Evolutionary conservation across 64 coral and sea anemone genomes (phyloP).

Genomic region (Pachyseris speciosa): DNA sequence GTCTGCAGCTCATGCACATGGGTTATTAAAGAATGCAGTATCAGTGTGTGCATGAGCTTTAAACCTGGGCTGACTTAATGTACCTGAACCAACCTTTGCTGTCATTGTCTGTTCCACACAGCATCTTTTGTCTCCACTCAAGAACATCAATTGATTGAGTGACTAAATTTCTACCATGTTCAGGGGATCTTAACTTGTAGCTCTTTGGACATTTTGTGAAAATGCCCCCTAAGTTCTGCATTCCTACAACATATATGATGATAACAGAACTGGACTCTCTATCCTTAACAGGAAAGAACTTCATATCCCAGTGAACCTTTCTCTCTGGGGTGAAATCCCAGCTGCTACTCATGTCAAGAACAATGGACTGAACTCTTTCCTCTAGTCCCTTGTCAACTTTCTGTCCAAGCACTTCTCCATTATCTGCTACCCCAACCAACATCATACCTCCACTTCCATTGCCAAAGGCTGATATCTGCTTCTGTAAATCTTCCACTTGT

Average conservation of each 20-base stretch:
- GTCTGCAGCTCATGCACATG: too few relatives aligned
- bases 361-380: neutral
- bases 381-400: neutral
- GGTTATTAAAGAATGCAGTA: too few relatives aligned
- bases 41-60: too few relatives aligned
- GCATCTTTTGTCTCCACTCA: neutral
- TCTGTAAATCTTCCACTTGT: neutral
- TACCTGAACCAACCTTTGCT: conserved; percentile 4
- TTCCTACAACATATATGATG: neutral
- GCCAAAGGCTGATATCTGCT: neutral
- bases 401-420: neutral
- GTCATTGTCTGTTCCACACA: neutral
- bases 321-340: neutral
- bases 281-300: neutral
- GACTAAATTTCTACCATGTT: neutral
- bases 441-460: neutral
- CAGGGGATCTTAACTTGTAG: neutral
- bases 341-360: neutral
- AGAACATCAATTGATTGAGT: neutral
- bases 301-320: neutral
- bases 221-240: neutral
- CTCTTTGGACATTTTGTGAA: neutral
- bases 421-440: neutral
- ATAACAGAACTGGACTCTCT: neutral
- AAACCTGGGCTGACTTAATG: too few relatives aligned